Percentiles rank a stretch among this genome's conserved stretches.
phyloP scores from a whole-genome alignment of 2,113 vertebrate genomes.

The Phyllopteryx taeniolatus region DNA sequence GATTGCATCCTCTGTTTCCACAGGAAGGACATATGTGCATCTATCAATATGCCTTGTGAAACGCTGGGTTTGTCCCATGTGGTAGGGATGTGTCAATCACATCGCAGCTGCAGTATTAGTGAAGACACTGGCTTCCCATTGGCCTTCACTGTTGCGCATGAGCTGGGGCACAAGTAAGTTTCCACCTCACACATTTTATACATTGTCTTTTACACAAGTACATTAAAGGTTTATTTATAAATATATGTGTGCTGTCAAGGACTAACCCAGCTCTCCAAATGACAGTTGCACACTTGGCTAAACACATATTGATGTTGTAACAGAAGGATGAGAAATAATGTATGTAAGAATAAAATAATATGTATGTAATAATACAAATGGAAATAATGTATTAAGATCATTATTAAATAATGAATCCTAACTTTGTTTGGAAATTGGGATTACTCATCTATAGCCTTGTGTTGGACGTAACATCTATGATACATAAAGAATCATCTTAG shows the following conservation, averaged over 20 bases:
- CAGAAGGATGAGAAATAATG: not conserved
- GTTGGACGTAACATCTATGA: no score
- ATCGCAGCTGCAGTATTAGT: constrained; percentile 90
- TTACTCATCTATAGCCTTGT: no score
- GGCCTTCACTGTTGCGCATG: constrained; percentile 93
- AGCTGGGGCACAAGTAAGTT: constrained; percentile 93
- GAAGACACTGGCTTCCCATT: constrained; percentile 92
- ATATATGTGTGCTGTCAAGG: not conserved
- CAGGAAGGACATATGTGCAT: constrained; percentile 93
- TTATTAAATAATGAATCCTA: no score
- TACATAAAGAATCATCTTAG: no score
- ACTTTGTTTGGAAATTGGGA: no score
- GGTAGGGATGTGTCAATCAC: constrained; percentile 91
- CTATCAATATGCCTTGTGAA: constrained; percentile 91
- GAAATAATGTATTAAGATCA: no score
- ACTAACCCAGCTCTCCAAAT: not conserved
- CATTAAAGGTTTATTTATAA: not conserved
- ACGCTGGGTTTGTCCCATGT: constrained; percentile 94
- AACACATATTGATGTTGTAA: not conserved
- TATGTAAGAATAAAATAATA: no score
- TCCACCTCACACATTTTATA: not conserved
- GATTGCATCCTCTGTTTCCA: constrained; percentile 2
- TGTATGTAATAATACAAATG: no score
- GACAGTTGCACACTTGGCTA: not conserved
- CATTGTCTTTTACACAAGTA: not conserved